Percentiles rank a stretch among this genome's conserved stretches.
Conservation (phyloP, 2,113 vertebrate genomes). For the Cynopterus brachyotis region DNA sequence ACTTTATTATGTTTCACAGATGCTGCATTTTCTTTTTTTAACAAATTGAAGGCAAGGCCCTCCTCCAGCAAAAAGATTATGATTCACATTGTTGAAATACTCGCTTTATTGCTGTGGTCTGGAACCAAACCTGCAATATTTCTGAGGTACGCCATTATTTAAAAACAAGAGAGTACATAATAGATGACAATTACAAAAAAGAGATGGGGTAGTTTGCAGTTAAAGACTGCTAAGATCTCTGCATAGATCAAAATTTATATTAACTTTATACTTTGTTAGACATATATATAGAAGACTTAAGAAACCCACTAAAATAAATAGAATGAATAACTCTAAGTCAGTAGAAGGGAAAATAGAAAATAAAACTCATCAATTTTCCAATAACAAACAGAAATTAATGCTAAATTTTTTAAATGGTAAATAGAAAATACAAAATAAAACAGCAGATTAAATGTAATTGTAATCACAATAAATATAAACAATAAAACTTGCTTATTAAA, state of each 20-base stretch:
- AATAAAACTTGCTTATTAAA: background rate
- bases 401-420: background rate
- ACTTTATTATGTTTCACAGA: background rate
- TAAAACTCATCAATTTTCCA: background rate
- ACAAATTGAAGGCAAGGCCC: background rate
- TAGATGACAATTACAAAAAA: background rate
- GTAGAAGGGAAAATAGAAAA: background rate
- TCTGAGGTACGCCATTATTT: background rate
- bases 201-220: background rate
- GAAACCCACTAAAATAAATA: background rate
- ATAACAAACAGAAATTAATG: background rate
- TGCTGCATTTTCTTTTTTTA: background rate
- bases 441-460: background rate
- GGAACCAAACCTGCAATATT: background rate
- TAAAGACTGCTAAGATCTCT: background rate
- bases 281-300: background rate
- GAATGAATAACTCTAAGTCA: background rate
- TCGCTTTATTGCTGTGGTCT: background rate
- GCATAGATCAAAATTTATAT: background rate
- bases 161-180: background rate
- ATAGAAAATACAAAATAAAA: background rate
- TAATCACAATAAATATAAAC: background rate
- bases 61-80: background rate
- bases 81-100: background rate
- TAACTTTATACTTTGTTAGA: background rate